Percentiles rank a stretch among this genome's conserved stretches.
phyloP scores from a whole-genome alignment of 2,113 vertebrate genomes.

The Porphyrio hochstetteri region DNA sequence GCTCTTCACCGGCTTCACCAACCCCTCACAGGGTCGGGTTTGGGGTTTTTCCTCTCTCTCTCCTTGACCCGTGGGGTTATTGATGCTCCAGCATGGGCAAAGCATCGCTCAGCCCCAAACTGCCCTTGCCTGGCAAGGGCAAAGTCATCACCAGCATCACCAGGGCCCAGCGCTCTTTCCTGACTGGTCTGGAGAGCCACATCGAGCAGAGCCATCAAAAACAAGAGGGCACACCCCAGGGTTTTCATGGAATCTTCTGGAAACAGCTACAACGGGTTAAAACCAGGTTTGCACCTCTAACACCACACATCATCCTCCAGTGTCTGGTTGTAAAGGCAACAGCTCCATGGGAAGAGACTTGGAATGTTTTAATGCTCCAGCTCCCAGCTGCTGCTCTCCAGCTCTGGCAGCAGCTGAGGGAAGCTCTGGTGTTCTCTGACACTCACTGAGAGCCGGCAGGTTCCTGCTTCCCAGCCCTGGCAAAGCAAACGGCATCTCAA shows the following conservation, averaged over 20 bases:
- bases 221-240: rapidly evolving
- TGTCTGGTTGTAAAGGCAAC: background rate
- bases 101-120: rapidly evolving
- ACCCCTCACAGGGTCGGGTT: rapidly evolving
- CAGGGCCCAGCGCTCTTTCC: background rate
- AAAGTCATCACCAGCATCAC: background rate
- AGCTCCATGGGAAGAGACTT: background rate
- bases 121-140: background rate
- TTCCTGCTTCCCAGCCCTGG: background rate
- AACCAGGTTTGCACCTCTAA: background rate
- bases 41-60: no score
- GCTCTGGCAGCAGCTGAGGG: rapidly evolving
- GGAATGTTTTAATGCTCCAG: rapidly evolving
- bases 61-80: background rate
- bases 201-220: background rate
- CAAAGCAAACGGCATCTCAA: rapidly evolving
- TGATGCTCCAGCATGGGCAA: background rate
- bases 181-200: background rate
- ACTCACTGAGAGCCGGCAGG: background rate
- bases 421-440: background rate
- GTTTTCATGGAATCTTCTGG: background rate
- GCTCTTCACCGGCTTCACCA: background rate
- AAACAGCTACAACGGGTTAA: background rate
- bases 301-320: rapidly evolving
- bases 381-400: background rate